Evolutionary conservation across 2,797 vertebrate genomes (phyloP), one percentile per base, ranked within the genome.

Genomic region (Acipenser ruthenus): DNA sequence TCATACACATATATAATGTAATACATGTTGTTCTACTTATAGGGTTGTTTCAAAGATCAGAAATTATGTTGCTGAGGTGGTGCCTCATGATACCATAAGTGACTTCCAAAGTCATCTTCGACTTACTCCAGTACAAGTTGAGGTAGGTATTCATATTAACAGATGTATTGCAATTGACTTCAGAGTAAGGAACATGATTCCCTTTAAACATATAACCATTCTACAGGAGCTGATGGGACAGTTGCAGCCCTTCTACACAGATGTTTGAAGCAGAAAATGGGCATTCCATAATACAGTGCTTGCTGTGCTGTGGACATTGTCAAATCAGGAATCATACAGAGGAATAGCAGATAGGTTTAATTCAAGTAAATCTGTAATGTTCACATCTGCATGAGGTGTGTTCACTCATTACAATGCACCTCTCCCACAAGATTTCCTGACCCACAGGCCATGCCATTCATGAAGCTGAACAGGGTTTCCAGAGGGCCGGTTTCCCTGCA

Each of bases 341-440:
- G 71, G 63, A 7, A 51, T 78, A 6, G 76, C 76, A 13, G 60
- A 47, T 3, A 71, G 74, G 62, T 78, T 74, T 18, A 72, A 72
- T 48, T 60, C 65, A 37, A 73, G 63, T 5, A 71, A 76, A 50
- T 67, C 74, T 2, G 63, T 76, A 8, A 64, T 58, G 37, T 56
- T 65, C 69, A 6, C 71, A 76, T 49, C 52, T 78, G 51, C 59
- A 70, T 8, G 76, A 78, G 56, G 75, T 78, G 53, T 78, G 72
- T 18, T 23, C 37, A 1, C 37, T 73, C 15, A 52, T 78, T 8
- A 55, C 62, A 0, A 67, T 49, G 53, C 67, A 65, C 47, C 63
- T 78, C 13, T 56, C 68, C 6, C 51, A 73, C 50, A 66, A 69
- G 50, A 72, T 78, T 23, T 60, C 47, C 23, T 78, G 76, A 74